Evolutionary conservation across 2,113 vertebrate species (phyloP), one percentile per base, ranked within the genome.

Genomic region (Formicarius rufipectus): DNA sequence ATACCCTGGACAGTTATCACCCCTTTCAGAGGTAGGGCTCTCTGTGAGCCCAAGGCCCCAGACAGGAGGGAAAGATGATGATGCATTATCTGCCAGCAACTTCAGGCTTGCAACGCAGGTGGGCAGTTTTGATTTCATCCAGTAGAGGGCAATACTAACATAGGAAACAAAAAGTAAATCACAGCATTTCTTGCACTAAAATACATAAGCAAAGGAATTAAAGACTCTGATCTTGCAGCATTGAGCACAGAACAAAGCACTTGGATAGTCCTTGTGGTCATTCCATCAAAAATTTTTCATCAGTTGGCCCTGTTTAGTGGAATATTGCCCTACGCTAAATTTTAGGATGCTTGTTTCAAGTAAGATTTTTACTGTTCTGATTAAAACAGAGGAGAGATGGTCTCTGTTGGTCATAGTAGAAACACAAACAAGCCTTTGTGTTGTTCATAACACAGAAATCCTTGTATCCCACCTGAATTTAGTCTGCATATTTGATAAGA

Each of bases 111-210:
- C 44, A 33, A 16, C 16, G 11, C 24, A 18, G 60, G 52, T 84
- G 90, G 93, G 95, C 72, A 75, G 64, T 53, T 86, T 42, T 31
- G 10, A 71, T 92, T 90, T 75, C 37, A 35, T 49, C 90, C 96
- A 84, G 72, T 8, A 94, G 95, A 97, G 93, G 93, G 95, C 93
- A 95, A 90, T 93, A 39, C 64, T 64, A 63, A 74, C 92, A 86
- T 4, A 72, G 52, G 80, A 95, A 96, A 95, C 40, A 55, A 49
- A 84, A 59, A 28, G 16, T 4, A 72, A 84, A 58, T 14, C 4
- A 1, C 20, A 44, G 64, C 11, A 5, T 31, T 69, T 25, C 19
- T 10, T 25, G n/a, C 35, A 20, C 60, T 59, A 80, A 84, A 84
- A 81, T 35, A 72, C 90, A 59, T 20, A 71, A 35, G 58, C 12